Base-by-base conservation (phyloP, 2,113 vertebrate genomes). In the Stercorarius parasiticus region DNA sequence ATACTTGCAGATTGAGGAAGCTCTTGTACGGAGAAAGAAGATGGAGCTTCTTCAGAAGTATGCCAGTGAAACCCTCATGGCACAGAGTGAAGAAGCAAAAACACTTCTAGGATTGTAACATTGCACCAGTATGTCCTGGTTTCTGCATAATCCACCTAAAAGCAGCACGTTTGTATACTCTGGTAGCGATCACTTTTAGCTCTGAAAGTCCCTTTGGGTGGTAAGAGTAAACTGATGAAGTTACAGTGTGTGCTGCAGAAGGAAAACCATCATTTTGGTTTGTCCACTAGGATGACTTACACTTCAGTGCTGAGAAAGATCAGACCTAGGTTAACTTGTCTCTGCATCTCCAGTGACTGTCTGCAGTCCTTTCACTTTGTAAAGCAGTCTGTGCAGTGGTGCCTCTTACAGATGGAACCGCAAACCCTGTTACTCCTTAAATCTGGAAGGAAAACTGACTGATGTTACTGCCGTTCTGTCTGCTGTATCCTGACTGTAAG, bases 21-120 rank as follows among this genome's bases (percentile, higher is more conserved):
- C 99, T 29, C 98, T 99, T 27, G 98, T 99, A 13, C 97, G 99
- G 59, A 98, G 99, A 89, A 99, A 99, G 98, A 99, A 99, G 98
- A 99, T 99, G 99, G 99, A 99, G 92, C 95, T 99, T 55, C 97
- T 99, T 40, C 99, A 99, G 97, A 99, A 99, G n/a, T 99, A 99
- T 0, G 99, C 99, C 84, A 99, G 99, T 30, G 99, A 99, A 97
- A 98, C 98, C 22, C 97, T 99, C n/a, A 98, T 99, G 98, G 99
- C 99, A 11, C 99, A 99, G 95, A 99, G 99, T 0, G 99, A 99
- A 77, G 99, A 99, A 36, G 99, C 99, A 73, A 99, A 98, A 92
- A 97, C 99, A 11, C 98, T 99, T 20, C 40, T 99, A 69, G 99
- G 99, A 5, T 83, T 99, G 56, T 99, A 98, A 97, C n/a, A 4